These are phyloP conservation scores for Bombus ignitus DNA, from an alignment of 1,140 invertebrate species.

Conservation along the genomic window DNA sequence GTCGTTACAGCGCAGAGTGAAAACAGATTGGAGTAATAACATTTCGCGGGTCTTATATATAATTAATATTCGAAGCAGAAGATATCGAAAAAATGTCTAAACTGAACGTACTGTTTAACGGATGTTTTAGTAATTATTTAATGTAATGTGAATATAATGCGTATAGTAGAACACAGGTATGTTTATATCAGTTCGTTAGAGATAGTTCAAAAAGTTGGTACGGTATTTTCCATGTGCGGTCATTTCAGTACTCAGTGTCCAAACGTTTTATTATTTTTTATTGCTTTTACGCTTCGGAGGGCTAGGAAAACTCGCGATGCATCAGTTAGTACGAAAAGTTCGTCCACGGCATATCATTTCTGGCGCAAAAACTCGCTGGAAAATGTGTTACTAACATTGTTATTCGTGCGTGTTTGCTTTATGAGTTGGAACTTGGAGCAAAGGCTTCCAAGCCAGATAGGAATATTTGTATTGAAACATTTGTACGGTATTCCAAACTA, in stretches of 20 bases:
- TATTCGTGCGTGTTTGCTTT: slow-evolving; percentile 5
- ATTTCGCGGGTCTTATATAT: neutral
- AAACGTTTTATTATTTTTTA: neutral
- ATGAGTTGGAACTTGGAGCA: neutral
- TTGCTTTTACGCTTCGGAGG: neutral
- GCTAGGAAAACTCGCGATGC: neutral
- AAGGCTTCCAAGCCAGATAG: neutral
- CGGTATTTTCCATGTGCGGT: neutral
- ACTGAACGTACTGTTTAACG: neutral
- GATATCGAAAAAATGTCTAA: neutral
- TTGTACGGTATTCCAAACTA: neutral
- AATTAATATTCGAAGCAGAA: neutral
- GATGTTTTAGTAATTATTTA: too few species aligned
- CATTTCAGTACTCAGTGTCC: neutral
- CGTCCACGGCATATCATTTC: neutral
- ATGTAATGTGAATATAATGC: too few species aligned
- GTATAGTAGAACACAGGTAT: too few species aligned
- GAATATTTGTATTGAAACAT: neutral
- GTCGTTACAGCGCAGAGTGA: too few species aligned
- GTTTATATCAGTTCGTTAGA: neutral
- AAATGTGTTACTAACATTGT: neutral
- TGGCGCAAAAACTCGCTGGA: neutral
- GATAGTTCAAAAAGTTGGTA: neutral
- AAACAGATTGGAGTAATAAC: neutral
- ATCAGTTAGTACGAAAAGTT: neutral